A percentile compares a stretch with the other conserved stretches of the same genome.
Evolutionary conservation across 2,113 vertebrate genomes (phyloP).

Genomic region (Oryzias javanicus): DNA sequence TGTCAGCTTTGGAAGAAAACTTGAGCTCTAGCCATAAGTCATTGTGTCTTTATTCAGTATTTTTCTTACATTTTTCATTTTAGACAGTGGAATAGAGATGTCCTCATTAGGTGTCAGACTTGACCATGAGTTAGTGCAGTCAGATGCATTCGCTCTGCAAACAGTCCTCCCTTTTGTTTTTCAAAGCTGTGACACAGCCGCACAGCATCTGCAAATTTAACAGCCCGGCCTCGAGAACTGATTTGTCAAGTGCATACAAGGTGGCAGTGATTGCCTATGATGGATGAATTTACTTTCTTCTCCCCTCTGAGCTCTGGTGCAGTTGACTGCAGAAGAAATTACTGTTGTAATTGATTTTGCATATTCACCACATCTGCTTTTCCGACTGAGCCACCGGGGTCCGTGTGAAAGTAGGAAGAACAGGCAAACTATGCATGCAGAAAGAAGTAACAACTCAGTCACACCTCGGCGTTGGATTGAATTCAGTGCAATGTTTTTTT

Average conservation of each 20-base stretch:
- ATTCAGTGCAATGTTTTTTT: not conserved
- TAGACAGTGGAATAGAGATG: conserved; percentile 18
- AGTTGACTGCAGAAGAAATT: conserved; percentile 31
- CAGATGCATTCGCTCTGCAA: conserved; percentile 1
- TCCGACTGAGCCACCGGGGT: conserved; percentile 3
- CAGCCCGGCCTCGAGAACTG: conserved; percentile 21
- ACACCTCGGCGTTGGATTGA: not conserved
- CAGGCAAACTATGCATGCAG: not conserved
- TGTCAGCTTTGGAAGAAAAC: conserved; percentile 31
- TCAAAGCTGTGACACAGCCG: conserved; percentile 1
- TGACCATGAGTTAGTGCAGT: conserved; percentile 1
- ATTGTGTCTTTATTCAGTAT: conserved; percentile 11
- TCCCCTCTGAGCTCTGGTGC: conserved; percentile 7
- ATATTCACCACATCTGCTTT: conserved; percentile 25
- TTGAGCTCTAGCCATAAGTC: conserved; percentile 13
- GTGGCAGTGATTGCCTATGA: conserved; percentile 32
- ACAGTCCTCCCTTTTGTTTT: conserved; percentile 9
- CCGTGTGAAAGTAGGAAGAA: not conserved
- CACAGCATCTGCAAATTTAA: conserved; percentile 21
- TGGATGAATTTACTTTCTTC: conserved; percentile 20
- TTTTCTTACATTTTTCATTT: conserved; percentile 1
- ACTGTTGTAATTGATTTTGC: conserved; percentile 34
- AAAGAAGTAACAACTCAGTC: not conserved
- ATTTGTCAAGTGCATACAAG: conserved; percentile 10
- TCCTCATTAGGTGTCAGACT: conserved; percentile 22